phyloP scores from a whole-genome alignment of 2,113 vertebrate genomes.

The Abramis brama region DNA sequence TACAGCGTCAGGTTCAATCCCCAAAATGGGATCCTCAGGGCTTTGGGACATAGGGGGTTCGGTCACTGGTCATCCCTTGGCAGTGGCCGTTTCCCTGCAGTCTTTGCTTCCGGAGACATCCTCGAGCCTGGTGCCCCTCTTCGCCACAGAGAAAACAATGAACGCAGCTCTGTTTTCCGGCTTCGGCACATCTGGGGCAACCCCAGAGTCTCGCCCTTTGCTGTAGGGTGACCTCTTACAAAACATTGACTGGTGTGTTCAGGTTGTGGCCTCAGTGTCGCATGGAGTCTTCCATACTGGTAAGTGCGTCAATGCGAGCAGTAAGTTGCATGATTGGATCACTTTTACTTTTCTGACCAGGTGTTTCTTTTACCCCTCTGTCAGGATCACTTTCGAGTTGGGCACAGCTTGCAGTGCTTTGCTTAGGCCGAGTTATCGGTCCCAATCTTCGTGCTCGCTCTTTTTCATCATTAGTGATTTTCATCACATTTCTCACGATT shows the following conservation, averaged over 20 bases:
- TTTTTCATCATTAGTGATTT: constrained; percentile 15
- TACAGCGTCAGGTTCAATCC: background rate
- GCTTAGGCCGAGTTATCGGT: background rate
- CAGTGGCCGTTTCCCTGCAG: background rate
- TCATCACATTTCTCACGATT: background rate
- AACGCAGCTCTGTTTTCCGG: background rate
- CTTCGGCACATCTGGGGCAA: background rate
- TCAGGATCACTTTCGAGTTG: background rate
- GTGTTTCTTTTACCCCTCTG: background rate
- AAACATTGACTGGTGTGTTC: background rate
- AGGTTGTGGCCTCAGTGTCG: background rate
- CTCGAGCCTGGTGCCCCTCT: background rate
- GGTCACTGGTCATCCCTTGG: background rate
- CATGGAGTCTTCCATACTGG: background rate
- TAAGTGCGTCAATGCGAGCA: background rate
- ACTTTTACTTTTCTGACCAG: background rate
- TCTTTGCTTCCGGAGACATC: background rate
- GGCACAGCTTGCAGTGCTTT: background rate
- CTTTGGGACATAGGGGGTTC: background rate
- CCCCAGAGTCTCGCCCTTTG: background rate
- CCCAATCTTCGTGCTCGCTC: background rate
- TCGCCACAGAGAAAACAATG: background rate
- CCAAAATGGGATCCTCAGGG: background rate
- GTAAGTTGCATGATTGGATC: background rate
- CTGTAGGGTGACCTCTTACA: background rate